Evolutionary conservation across 2,888 invertebrate genomes (phyloP).

Genomic region (Macaria notata): DNA sequence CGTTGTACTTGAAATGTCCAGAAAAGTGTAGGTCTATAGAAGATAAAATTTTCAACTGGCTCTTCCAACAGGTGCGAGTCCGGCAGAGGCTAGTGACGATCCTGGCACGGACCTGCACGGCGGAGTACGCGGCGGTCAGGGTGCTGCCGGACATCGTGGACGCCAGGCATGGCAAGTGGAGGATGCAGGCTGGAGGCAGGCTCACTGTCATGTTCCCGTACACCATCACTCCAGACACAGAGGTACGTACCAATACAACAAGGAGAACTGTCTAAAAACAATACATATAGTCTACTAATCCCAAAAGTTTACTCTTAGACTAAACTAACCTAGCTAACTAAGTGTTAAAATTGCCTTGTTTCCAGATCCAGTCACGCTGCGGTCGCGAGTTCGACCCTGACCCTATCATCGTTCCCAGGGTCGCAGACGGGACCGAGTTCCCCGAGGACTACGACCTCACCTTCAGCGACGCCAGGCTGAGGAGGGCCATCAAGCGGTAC

Average conservation of each 20-base stretch:
- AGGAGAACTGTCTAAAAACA: too few species aligned
- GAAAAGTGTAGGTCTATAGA: too few species aligned
- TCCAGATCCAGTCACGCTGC: constrained; percentile 13
- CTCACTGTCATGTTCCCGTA: constrained; percentile 16
- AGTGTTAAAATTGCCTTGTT: neutral
- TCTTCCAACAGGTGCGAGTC: constrained; percentile 4
- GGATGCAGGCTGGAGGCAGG: neutral
- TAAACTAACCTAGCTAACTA: too few species aligned
- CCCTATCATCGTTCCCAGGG: constrained; percentile 13
- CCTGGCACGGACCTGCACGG: constrained; percentile 2
- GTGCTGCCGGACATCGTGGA: constrained; percentile 19
- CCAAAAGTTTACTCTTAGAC: too few species aligned
- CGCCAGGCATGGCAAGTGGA: constrained; percentile 10
- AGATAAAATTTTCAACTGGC: too few species aligned
- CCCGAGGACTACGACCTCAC: neutral
- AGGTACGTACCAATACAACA: constrained; percentile 1
- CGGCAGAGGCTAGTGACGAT: constrained; percentile 14
- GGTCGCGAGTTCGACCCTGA: constrained; percentile 4
- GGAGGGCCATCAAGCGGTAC: neutral
- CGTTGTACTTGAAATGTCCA: too few species aligned
- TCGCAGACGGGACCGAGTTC: neutral
- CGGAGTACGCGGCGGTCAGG: constrained; percentile 17
- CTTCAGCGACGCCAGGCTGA: neutral
- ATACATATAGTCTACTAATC: too few species aligned
- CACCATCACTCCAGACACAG: neutral